Evolutionary conservation across 1,140 invertebrate genomes (phyloP), one percentile per base, ranked within the genome.

Genomic region (Drosophila biarmipes): DNA sequence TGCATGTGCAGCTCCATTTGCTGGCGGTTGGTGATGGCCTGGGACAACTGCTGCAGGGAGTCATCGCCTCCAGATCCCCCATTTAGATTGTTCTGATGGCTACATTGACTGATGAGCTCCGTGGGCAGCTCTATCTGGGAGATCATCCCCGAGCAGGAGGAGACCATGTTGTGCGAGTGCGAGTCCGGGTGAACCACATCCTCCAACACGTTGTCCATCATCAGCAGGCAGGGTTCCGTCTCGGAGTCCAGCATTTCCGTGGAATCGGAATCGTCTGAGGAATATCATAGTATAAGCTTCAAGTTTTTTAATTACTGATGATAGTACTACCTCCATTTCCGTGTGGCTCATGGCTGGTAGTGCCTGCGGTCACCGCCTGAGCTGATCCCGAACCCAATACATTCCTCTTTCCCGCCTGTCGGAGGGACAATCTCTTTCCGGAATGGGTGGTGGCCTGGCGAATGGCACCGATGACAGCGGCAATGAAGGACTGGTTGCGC

Each of bases 211-310:
- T 94, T 95, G 82, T 96, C 96, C 93, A 96, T 96, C 94, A 96
- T 96, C 19, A 86, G 64, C 21, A 96, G 92, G 76, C 95, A 96
- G 6, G 96, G 96, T 81, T 96, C 96, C 0, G 95, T 96, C 92
- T 96, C 96, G 4, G 95, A 96, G 91, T 96, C 95, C 11, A 96
- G 92, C 80, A 96, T 92, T 74, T 96, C 95, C 3, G 94, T 94
- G 40, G 95, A 96, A 80, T 95, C 93, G 4, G 91, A 91, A 29
- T 90, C 86, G 19, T 92, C 90, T 86, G 15, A n/a, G 5, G 14
- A 6, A 12, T 4, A 21, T 8, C 8, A 4, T 0, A 7, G 43
- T 31, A 43, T 43, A 4, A 11, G 0, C 37, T 6, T 37, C 6
- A 1, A 0, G 0, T 24, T 15, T 7, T 24, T 27, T 2, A 2